Evolutionary conservation across 2,888 invertebrate species (phyloP).

Genomic region (Chymomyza caudatula): DNA sequence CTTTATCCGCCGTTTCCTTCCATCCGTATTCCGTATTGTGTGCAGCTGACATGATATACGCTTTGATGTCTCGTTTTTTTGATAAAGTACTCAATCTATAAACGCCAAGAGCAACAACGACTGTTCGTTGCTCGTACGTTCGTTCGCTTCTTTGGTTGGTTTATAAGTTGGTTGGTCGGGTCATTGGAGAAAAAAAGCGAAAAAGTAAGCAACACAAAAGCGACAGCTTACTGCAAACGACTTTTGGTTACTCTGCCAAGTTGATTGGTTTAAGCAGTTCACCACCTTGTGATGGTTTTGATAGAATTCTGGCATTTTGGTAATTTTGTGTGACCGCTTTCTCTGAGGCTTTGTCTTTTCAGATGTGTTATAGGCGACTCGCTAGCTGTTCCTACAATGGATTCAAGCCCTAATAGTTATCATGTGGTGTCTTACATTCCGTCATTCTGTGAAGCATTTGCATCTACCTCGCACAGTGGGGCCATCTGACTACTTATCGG

Average conservation of each 20-base stretch:
- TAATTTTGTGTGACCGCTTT: too few relatives aligned
- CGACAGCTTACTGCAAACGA: neutral
- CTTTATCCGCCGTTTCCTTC: neutral
- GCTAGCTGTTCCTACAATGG: too few relatives aligned
- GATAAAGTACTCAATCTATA: conserved; percentile 72
- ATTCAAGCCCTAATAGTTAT: too few relatives aligned
- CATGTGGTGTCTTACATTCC: too few relatives aligned
- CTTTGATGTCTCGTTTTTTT: conserved; percentile 70
- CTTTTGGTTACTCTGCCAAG: neutral
- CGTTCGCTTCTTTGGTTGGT: neutral
- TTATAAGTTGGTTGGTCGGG: neutral
- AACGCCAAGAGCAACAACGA: conserved; percentile 64
- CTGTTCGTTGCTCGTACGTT: conserved; percentile 4
- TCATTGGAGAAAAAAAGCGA: conserved; percentile 4
- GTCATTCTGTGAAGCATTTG: too few relatives aligned
- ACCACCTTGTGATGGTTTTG: too few relatives aligned
- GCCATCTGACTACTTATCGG: too few relatives aligned
- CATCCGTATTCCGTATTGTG: conserved; percentile 17
- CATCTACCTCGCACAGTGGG: too few relatives aligned
- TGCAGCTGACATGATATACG: conserved; percentile 67
- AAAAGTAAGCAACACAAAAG: neutral
- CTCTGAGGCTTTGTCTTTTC: too few relatives aligned
- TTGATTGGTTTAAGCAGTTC: too few relatives aligned
- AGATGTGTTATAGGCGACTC: too few relatives aligned
- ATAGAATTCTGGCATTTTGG: too few relatives aligned